These are phyloP conservation scores for Ceratitis capitata DNA, from an alignment of 1,140 invertebrate species.

Conservation along the genomic window DNA sequence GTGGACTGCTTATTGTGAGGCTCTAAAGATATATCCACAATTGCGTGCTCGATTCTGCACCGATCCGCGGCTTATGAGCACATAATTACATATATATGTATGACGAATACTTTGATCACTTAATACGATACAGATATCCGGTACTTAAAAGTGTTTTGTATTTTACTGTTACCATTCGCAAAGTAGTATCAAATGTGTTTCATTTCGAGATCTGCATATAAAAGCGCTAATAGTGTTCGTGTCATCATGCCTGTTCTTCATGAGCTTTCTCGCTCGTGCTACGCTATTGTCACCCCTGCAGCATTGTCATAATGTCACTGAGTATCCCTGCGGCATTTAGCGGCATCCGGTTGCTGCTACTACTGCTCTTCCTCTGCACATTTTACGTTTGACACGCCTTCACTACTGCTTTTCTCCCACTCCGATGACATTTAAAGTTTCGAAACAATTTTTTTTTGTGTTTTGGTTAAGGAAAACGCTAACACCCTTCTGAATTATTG, in stretches of 20 bases:
- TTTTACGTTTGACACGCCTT: not conserved
- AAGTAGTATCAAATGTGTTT: not conserved
- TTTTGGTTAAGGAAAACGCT: constrained; percentile 26
- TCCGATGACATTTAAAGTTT: constrained; percentile 24
- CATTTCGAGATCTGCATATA: not conserved
- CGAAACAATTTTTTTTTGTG: constrained; percentile 30
- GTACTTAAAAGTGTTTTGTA: not conserved
- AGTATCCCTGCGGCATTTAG: not conserved
- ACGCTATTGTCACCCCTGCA: not conserved
- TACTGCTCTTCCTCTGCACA: not conserved
- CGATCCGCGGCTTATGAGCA: too few species aligned
- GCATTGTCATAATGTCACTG: constrained; percentile 6
- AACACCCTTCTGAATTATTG: constrained; percentile 28
- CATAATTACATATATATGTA: too few species aligned
- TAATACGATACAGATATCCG: not conserved
- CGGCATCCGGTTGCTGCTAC: not conserved
- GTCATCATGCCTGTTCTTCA: not conserved
- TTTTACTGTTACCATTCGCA: not conserved
- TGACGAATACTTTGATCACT: not conserved
- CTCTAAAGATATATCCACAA: too few species aligned
- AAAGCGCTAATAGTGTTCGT: not conserved
- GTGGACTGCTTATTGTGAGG: too few species aligned
- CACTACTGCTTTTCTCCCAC: not conserved
- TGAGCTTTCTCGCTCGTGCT: not conserved
- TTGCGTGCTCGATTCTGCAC: too few species aligned